Percentiles rank a stretch among this genome's conserved stretches.
phyloP scores from a whole-genome alignment of 2,113 vertebrate genomes.

The Thymallus thymallus region DNA sequence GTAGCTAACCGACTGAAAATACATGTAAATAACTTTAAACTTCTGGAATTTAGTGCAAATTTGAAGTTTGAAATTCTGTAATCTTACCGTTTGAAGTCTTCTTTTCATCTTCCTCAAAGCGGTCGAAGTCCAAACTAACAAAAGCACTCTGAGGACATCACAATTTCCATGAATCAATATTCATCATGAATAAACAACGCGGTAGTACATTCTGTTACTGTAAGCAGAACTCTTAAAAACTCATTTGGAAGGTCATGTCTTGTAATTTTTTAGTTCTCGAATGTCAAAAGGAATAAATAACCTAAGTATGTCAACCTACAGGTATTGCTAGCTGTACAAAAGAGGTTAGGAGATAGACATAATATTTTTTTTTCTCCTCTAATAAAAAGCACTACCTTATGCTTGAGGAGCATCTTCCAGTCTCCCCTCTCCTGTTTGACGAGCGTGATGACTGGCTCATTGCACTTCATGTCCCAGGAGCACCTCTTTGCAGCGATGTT shows the following conservation, averaged over 20 bases:
- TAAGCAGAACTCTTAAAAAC: too few relatives aligned
- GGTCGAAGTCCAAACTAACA: conserved; percentile 68
- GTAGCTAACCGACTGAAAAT: background rate
- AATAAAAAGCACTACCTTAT: conserved; percentile 52
- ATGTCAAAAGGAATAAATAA: background rate
- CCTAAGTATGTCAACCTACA: background rate
- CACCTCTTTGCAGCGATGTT: conserved; percentile 48
- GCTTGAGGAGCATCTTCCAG: conserved; percentile 62
- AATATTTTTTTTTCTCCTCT: background rate
- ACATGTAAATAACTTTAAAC: background rate
- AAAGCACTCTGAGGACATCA: conserved; percentile 61
- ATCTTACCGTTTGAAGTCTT: conserved; percentile 38
- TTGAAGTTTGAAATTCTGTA: too few relatives aligned
- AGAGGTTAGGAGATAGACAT: background rate
- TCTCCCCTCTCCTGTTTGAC: conserved; percentile 50
- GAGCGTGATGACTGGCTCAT: conserved; percentile 66
- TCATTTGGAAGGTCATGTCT: too few relatives aligned
- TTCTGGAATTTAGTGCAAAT: background rate
- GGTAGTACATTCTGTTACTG: too few relatives aligned
- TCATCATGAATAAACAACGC: background rate
- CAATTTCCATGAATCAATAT: background rate
- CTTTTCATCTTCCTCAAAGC: conserved; percentile 56
- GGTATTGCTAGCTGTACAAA: background rate
- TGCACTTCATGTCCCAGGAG: conserved; percentile 64
- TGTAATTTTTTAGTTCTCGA: too few relatives aligned